Evolutionary conservation across 2,888 invertebrate species (phyloP).

Genomic region (Chydorus sphaericus): DNA sequence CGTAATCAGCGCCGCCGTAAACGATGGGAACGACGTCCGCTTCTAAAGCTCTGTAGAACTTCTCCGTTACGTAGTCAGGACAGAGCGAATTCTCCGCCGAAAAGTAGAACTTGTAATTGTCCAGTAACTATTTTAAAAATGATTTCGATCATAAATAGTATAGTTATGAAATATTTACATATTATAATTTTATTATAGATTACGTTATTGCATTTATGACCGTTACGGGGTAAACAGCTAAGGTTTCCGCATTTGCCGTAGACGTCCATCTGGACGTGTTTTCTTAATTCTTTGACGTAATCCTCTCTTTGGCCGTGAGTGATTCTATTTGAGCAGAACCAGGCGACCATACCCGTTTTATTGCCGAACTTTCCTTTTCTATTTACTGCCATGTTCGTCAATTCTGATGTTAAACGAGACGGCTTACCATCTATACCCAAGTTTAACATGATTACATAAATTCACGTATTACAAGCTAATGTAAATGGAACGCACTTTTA

Average conservation of each 20-base stretch:
- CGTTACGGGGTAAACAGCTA: not conserved
- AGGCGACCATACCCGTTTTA: not conserved
- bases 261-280: conserved; percentile 5
- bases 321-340: not conserved
- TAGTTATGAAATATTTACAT: no score
- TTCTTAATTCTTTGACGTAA: conserved; percentile 1
- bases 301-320: not conserved
- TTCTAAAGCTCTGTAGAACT: conserved; percentile 19
- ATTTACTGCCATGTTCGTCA: no score
- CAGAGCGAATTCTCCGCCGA: conserved; percentile 22
- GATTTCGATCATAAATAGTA: no score
- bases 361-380: no score
- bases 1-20: conserved; percentile 48
- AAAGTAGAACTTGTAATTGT: conserved; percentile 20
- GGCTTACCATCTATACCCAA: no score
- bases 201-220: not conserved
- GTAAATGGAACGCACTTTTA: no score
- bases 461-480: not conserved
- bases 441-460: no score
- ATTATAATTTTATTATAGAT: no score
- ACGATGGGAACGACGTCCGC: conserved; percentile 20
- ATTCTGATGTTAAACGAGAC: no score
- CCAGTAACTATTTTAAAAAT: no score
- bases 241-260: conserved; percentile 14
- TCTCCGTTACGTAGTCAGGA: conserved; percentile 23